Evolutionary conservation across 2,888 invertebrate species (phyloP).

Genomic region (Tenthredo notha): DNA sequence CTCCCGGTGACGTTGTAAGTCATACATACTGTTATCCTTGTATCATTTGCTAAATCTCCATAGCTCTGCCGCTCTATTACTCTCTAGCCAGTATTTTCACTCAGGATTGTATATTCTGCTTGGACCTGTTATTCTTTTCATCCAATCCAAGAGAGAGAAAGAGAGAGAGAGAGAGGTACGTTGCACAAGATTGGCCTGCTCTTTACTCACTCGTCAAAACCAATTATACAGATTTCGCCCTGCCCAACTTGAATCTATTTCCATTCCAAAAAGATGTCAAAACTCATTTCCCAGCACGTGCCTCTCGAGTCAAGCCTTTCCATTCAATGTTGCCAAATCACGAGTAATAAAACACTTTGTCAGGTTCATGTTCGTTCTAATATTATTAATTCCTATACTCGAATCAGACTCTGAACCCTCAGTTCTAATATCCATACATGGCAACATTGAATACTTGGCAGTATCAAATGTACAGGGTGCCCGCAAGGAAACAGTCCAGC

Average conservation of each 20-base stretch:
- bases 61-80: slow-evolving; percentile 55
- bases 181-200: neutral
- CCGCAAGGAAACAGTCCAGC: neutral
- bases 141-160: neutral
- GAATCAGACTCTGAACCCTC: neutral
- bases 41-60: slow-evolving; percentile 36
- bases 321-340: slow-evolving; percentile 10
- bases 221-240: neutral
- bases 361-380: neutral
- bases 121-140: neutral
- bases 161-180: slow-evolving; percentile 12
- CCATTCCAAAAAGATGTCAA: neutral
- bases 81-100: slow-evolving; percentile 20
- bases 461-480: neutral
- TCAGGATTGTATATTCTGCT: neutral
- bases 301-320: neutral
- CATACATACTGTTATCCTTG: slow-evolving; percentile 53
- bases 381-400: neutral
- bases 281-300: neutral
- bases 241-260: neutral
- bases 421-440: neutral
- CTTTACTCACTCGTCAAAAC: neutral
- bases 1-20: slow-evolving; percentile 75
- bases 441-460: neutral
- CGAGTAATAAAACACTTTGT: neutral